Conservation (phyloP, 1,140 invertebrate genomes). For the Frieseomelitta varia region DNA sequence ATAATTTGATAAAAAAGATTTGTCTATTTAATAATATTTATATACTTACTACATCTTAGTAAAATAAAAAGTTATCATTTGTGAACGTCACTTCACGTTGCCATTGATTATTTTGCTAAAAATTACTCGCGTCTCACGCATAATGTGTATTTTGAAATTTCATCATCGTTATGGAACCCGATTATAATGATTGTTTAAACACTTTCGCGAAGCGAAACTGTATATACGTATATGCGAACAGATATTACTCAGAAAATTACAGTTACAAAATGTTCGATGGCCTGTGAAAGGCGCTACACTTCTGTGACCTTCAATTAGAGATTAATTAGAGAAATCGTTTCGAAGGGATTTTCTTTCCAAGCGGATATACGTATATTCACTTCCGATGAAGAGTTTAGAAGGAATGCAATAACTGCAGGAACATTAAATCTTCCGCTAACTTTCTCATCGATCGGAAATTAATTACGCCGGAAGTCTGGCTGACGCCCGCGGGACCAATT, state of each 20-base stretch:
- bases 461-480: conserved; percentile 18
- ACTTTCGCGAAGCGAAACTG: not conserved
- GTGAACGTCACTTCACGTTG: not conserved
- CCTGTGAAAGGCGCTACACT: not conserved
- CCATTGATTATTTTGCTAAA: too few species aligned
- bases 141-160: too few species aligned
- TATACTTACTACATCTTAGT: not conserved
- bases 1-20: too few species aligned
- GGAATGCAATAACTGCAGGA: not conserved
- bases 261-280: not conserved
- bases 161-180: too few species aligned
- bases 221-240: not conserved
- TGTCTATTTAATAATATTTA: not conserved
- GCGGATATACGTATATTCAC: not conserved
- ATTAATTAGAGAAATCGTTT: not conserved
- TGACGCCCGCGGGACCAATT: conserved; percentile 2
- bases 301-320: not conserved
- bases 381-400: not conserved
- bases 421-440: not conserved
- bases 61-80: not conserved
- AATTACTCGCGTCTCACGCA: too few species aligned
- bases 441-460: conserved; percentile 12
- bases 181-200: not conserved
- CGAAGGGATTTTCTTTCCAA: not conserved
- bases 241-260: not conserved